Evolutionary conservation across 2,797 vertebrate species (phyloP).

Genomic region (Discoglossus pictus): DNA sequence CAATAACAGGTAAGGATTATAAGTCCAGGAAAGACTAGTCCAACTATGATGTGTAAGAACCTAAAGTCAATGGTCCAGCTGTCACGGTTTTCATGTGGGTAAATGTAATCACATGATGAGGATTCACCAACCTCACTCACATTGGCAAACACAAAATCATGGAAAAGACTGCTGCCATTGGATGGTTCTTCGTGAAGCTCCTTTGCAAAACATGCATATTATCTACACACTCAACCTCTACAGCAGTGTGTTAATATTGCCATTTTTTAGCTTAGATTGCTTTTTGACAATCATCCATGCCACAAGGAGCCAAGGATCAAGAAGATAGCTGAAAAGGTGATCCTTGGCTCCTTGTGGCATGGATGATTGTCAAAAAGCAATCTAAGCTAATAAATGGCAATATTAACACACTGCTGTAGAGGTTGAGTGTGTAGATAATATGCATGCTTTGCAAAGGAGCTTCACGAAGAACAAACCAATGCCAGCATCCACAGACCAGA

Average conservation of each 20-base stretch:
- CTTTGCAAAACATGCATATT: slow-evolving; percentile 82
- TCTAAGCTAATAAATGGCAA: slow-evolving; percentile 97
- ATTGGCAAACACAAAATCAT: slow-evolving; percentile 87
- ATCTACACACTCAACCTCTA: too few species aligned
- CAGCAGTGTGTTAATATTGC: slow-evolving; percentile 88
- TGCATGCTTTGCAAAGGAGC: slow-evolving; percentile 87
- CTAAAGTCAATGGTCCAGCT: slow-evolving; percentile 83
- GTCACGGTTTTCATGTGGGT: slow-evolving; percentile 66
- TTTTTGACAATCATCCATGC: too few species aligned
- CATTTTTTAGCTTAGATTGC: slow-evolving; percentile 91
- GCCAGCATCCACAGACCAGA: slow-evolving; percentile 92
- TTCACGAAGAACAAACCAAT: slow-evolving; percentile 88
- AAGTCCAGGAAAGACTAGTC: slow-evolving; percentile 88
- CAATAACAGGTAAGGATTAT: slow-evolving; percentile 95
- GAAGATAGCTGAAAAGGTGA: slow-evolving; percentile 86
- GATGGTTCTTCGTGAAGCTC: slow-evolving; percentile 89
- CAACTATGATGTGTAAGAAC: slow-evolving; percentile 92
- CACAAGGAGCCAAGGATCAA: too few species aligned
- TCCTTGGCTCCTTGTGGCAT: slow-evolving; percentile 88
- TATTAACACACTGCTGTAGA: slow-evolving; percentile 95
- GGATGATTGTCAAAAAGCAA: slow-evolving; percentile 91
- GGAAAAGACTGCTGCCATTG: slow-evolving; percentile 87
- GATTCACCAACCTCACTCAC: slow-evolving; percentile 59
- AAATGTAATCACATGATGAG: slow-evolving; percentile 82
- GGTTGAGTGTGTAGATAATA: slow-evolving; percentile 93